Evolutionary conservation across 2,797 vertebrate genomes (phyloP), one percentile per base, ranked within the genome.

Genomic region (Sebastolobus alascanus): DNA sequence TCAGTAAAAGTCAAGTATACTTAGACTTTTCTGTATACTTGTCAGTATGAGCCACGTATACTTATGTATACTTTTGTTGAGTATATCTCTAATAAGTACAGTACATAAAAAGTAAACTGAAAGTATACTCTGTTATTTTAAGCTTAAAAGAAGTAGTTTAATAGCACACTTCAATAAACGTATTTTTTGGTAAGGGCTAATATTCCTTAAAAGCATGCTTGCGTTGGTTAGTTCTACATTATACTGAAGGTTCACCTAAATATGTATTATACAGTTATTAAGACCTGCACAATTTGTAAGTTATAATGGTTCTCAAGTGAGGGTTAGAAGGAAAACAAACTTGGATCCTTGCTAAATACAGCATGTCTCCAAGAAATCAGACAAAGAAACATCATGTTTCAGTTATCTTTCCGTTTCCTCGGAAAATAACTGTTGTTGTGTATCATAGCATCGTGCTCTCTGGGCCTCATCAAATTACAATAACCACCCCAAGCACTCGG

Each of bases 381-480:
- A 87, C 74, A 61, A 73, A 90, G 63, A 87, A 88, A 88, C 82
- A 88, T 94, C 83, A 75, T 84, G 74, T 92, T 90, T 90, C 89
- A 87, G 56, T 75, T 86, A 78, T 91, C 78, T 87, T 89, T 82
- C 83, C 33, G 31, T 86, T 89, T 90, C 83, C 80, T 86, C 64
- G n/a, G 87, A 92, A 87, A 89, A 88, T 75, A 86, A 59, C 77
- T 85, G 82, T 83, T 83, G 81, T 71, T 77, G 77, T 82, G 83
- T 82, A 87, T 85, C 85, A 84, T 83, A 78, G 68, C 73, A 71
- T 75, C 77, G 68, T 81, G 77, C 87, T 85, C 84, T 82, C 78
- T 87, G 86, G 86, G 83, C 37, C 88, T 90, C 68, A 84, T 94
- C 89, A 92, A 83, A 92, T 93, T 91, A 93, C 93, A 87, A 89